Percentiles rank a stretch among this genome's conserved stretches.
Evolutionary conservation across 2,113 vertebrate species (phyloP).

Genomic region (Penelope pileata): DNA sequence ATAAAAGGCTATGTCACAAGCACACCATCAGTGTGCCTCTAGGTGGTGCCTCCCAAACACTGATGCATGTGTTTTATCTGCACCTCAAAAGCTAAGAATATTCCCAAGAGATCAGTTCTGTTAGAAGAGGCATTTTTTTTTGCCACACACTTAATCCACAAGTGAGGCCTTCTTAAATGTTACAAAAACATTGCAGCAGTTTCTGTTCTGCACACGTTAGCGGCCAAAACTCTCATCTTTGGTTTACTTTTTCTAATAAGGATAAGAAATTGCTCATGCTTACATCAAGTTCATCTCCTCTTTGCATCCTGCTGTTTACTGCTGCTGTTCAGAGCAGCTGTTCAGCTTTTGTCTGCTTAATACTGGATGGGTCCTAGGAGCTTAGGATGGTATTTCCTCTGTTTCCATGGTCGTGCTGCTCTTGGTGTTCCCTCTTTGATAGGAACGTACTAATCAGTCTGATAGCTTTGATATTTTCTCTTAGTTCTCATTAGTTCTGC

Average conservation of each 20-base stretch:
- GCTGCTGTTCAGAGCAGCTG: not conserved
- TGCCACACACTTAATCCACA: not conserved
- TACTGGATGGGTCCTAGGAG: not conserved
- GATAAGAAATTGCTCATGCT: not conserved
- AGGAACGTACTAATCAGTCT: not conserved
- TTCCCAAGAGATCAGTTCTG: not conserved
- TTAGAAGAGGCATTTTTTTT: not conserved
- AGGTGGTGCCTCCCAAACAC: not conserved
- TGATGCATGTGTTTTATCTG: not conserved
- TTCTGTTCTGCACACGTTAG: not conserved
- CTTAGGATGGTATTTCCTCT: not conserved
- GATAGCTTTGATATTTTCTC: not conserved
- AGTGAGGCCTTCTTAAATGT: not conserved
- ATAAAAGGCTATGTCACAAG: not conserved
- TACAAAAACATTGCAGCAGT: not conserved
- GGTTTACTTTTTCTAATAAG: not conserved
- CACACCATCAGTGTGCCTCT: accelerated
- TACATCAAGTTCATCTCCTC: not conserved
- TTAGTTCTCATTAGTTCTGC: not conserved
- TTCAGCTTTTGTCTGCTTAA: not conserved
- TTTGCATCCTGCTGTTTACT: not conserved
- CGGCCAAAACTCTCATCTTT: not conserved
- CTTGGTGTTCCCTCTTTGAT: not conserved
- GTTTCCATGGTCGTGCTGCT: not conserved
- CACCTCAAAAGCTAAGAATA: not conserved